Evolutionary conservation across 2,888 invertebrate species (phyloP), one percentile per base, ranked within the genome.

Genomic region (Lepidochrysops patricia): DNA sequence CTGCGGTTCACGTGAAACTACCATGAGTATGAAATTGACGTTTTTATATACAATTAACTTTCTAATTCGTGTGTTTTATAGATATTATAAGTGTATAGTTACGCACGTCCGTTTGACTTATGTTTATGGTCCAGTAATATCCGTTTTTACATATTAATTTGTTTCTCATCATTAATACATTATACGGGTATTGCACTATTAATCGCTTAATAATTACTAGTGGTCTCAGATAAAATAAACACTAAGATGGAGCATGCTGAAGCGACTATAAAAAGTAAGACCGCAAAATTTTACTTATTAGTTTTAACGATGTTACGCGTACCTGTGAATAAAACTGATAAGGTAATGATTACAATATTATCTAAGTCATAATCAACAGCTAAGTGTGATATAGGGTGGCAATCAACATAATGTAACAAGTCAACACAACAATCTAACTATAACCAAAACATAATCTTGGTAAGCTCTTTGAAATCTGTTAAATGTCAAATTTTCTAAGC

Each of bases 21-120:
- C 9, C 13, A n/a, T 15, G 13, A 29, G 26, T 27, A 26, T 26
- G 13, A 54, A 54, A 54, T 29, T 15, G 54, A 12, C 54, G 54
- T 29, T 29, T 52, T 32, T 54, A 54, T 29, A 15, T 29, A 54
- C 54, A 54, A 32, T 54, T 32, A 32, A 54, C 54, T 54, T 54
- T 54, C 54, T 32, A 54, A 19, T 15, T 32, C 32, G 29, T 29
- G 29, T 32, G 32, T 54, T 54, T 54, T 32, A 54, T 50, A 50
- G 26, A 43, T 54, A 12, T 32, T 54, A 32, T 32, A 29, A 5
- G 7, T 29, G 4, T 5, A 5, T 29, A 29, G 29, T 29, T 29
- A 5, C 7, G 7, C 29, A 32, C n/a, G 50, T 54, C 54, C 29
- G 29, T 32, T 29, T 15, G 27, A 15, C 4, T 13, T 32, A 32